Evolutionary conservation across 2,797 vertebrate genomes (phyloP).

Genomic region (Limnodromus scolopaceus): DNA sequence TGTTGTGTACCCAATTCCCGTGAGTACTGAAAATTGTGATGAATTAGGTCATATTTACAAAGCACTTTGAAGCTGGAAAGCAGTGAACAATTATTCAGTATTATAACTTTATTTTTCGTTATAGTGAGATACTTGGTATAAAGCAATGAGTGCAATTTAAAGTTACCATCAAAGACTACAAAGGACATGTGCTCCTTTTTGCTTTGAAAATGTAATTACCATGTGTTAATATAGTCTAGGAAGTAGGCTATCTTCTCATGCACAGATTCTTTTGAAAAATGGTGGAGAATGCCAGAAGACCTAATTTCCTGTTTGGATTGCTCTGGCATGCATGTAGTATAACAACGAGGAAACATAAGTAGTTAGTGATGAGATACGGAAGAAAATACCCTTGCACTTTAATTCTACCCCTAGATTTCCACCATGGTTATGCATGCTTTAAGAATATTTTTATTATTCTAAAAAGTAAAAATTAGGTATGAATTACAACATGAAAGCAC

Average conservation of each 20-base stretch:
- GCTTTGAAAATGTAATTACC: conserved; percentile 66
- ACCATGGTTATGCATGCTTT: neutral
- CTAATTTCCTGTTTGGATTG: conserved; percentile 54
- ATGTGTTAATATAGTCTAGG: conserved; percentile 57
- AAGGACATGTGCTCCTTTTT: conserved; percentile 51
- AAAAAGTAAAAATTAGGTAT: neutral
- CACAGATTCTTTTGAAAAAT: conserved; percentile 31
- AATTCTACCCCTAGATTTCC: neutral
- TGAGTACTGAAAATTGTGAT: neutral
- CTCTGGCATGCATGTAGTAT: neutral
- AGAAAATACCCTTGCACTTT: neutral
- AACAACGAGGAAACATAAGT: neutral
- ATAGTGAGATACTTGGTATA: neutral
- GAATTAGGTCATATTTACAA: conserved; percentile 50
- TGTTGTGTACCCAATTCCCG: neutral
- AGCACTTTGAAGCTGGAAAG: conserved; percentile 53
- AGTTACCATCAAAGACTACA: conserved; percentile 59
- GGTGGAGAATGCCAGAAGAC: conserved; percentile 30
- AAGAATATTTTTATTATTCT: neutral
- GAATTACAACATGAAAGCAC: neutral
- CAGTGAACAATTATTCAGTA: conserved; percentile 38
- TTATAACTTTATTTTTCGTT: conserved; percentile 52
- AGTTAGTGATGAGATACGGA: neutral
- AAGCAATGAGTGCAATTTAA: conserved; percentile 46
- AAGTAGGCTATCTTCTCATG: conserved; percentile 43